Evolutionary conservation across 2,113 vertebrate genomes (phyloP), one percentile per base, ranked within the genome.

Genomic region (Zonotrichia leucophrys): DNA sequence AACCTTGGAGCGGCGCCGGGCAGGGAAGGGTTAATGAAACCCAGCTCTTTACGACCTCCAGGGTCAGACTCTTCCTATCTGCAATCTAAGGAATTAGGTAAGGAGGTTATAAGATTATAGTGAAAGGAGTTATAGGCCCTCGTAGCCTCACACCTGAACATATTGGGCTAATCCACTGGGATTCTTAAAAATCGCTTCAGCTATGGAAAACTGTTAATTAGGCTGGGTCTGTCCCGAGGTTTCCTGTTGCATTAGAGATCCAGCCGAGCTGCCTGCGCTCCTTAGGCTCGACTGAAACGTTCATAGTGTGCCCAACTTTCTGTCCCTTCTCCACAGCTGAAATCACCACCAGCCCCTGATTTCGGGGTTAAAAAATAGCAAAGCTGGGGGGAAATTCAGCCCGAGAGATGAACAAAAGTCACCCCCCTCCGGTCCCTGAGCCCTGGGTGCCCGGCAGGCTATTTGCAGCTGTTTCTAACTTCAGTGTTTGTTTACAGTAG

Each of bases 11-110:
- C 97, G 88, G 94, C 91, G 81, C 94, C 87, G 97, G 98, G 97
- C 93, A 97, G 95, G 97, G 91, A 98, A 98, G 98, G 98, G 98
- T 99, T 99, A 99, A 99, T 98, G 97, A 98, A 98, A 97, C 97
- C 97, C 67, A 96, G 96, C 98, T 98, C 97, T 97, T 95, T 91
- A 85, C 97, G 98, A 98, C 98, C 98, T 94, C 88, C 41, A 95
- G 91, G 98, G 98, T 99, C 98, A 98, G 95, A 83, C 78, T 96
- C 90, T 96, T 96, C 93, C 94, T 96, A 97, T 98, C 98, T 97
- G 92, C 96, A 74, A 96, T 83, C 86, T 82, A 96, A 98, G 96
- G 97, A 98, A 97, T 98, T 96, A 96, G 94, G 97, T 96, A 98
- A 98, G 97, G 96, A 97, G 96, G 94, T 97, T 98, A 98, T 98